These are phyloP conservation scores for Labia minor DNA, from an alignment of 2,888 invertebrate genomes.

Conservation along the genomic window DNA sequence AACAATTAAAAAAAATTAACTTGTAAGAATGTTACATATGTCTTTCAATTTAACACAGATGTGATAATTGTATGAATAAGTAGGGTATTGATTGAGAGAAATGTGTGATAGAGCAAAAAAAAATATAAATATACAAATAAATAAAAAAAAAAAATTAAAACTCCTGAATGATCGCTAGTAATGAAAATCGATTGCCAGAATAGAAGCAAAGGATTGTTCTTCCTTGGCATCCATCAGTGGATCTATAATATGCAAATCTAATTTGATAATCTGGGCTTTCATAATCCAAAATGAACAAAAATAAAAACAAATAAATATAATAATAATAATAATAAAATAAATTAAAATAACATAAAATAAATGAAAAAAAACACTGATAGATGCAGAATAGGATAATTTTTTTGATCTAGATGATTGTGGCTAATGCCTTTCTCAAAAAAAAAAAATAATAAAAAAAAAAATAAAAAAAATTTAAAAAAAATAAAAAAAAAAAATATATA, in stretches of 20 bases:
- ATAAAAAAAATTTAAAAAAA: too few relatives aligned
- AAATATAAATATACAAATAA: too few relatives aligned
- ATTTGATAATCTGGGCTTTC: not conserved
- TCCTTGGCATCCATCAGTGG: not conserved
- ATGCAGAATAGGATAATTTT: not conserved
- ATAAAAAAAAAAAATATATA: too few relatives aligned
- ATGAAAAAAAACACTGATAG: not conserved
- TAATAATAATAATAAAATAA: too few relatives aligned
- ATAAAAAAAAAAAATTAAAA: too few relatives aligned
- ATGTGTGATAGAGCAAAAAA: too few relatives aligned
- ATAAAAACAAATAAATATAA: too few relatives aligned
- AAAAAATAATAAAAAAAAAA: too few relatives aligned
- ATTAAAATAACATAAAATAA: too few relatives aligned
- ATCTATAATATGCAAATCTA: not conserved
- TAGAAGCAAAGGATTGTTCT: not conserved
- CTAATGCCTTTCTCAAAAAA: not conserved
- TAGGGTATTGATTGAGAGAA: not conserved
- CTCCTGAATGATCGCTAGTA: not conserved
- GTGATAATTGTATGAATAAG: slow-evolving; percentile 13
- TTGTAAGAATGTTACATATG: slow-evolving; percentile 1
- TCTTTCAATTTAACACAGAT: slow-evolving; percentile 13
- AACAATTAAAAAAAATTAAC: not conserved
- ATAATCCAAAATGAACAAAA: not conserved
- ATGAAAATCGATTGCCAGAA: slow-evolving; percentile 2
- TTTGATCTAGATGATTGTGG: not conserved